Evolutionary conservation across 2,888 invertebrate genomes (phyloP).

Genomic region (Cantharis lateralis): DNA sequence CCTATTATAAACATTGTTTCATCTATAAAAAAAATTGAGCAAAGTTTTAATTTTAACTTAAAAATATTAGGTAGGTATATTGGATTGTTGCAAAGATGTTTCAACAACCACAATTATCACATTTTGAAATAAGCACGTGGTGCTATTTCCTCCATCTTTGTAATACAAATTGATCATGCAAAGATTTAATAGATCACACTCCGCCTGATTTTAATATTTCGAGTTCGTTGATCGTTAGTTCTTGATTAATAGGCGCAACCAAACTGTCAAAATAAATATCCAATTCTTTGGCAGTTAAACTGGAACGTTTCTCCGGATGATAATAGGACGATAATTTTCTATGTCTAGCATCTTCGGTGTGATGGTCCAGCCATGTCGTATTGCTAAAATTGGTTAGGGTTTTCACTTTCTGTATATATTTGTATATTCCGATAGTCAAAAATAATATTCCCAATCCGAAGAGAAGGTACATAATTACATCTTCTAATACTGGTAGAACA

Average conservation of each 20-base stretch:
- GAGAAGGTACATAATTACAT: conserved; percentile 59
- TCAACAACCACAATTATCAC: background rate
- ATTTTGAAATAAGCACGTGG: background rate
- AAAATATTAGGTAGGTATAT: background rate
- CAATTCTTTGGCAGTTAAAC: conserved; percentile 47
- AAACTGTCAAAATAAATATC: conserved; percentile 46
- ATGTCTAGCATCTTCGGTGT: conserved; percentile 45
- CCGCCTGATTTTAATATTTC: conserved; percentile 1
- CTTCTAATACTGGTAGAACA: conserved; percentile 68
- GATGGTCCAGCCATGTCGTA: conserved; percentile 47
- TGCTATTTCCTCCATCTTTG: background rate
- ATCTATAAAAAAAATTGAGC: background rate
- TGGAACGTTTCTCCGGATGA: conserved; percentile 42
- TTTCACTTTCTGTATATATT: conserved; percentile 39
- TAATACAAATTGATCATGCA: background rate
- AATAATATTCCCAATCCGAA: conserved; percentile 60
- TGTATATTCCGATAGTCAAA: conserved; percentile 59
- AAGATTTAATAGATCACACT: no score
- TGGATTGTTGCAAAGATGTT: background rate
- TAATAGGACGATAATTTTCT: conserved; percentile 45
- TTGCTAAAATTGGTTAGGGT: conserved; percentile 5
- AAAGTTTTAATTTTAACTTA: background rate
- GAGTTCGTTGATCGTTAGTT: conserved; percentile 15
- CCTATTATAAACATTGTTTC: background rate
- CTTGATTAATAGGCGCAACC: conserved; percentile 37